Base-by-base conservation (phyloP, 2,797 vertebrate genomes). In the Onychomys torridus region DNA sequence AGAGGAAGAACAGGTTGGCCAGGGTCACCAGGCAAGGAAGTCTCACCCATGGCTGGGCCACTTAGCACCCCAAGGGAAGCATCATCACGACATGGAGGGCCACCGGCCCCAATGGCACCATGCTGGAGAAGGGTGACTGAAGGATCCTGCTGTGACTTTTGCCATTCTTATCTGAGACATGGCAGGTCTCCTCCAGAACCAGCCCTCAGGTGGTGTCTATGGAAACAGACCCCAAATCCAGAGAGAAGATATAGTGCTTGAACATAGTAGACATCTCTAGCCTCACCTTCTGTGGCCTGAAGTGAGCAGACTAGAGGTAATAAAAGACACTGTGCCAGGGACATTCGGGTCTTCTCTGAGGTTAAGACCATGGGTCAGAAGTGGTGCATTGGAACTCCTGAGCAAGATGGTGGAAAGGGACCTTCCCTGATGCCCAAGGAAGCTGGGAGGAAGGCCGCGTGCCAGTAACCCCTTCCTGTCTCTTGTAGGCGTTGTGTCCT, bases 21-120 rank as follows among this genome's bases (percentile, higher is more conserved):
- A 0, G 4, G 0, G 6, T 27, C 65, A 71, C 37, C 3, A 17
- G 67, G 0, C 0, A 1, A 0, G 1, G 27, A 25, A 40, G 43
- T 40, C 25, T 23, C n/a, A 49, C 40, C 14, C 9, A 25, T 0
- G 0, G 55, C 83, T 4, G 0, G 34, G 32, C 32, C 3, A 21
- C 83, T 91, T 23, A 8, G 14, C 6, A 73, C 75, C 57, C 1
- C 0, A 1, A 0, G 1, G 27, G n/a, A 25, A n/a, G 37, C 49
- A 85, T 4, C 16, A 40, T n/a, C 40, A 65, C 27, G 49, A 14
- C 79, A 4, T 49, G 46, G n/a, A 75, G 19, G 17, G 7, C 37
- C 32, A 61, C 12, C 19, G 27, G 29, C 21, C 14, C 46, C 11
- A 34, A 25, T 10, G 27, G 86, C 78, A 77, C 25, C 40, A 25